A percentile compares a stretch with the other conserved stretches of the same genome.
Evolutionary conservation across 1,140 invertebrate species (phyloP).

Genomic region (Streblospio benedicti): DNA sequence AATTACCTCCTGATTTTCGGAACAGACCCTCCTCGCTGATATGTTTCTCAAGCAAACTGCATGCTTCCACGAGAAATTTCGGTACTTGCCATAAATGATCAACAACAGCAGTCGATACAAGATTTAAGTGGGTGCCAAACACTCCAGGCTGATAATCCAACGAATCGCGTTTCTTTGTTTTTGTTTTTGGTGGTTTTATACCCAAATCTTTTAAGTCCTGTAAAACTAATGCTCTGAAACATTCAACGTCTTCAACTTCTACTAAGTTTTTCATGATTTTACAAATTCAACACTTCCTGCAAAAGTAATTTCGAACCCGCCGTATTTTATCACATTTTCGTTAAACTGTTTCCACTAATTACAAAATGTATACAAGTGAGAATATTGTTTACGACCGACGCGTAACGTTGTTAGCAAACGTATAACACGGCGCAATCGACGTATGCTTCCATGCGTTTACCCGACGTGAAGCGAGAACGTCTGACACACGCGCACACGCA

Average conservation of each 20-base stretch:
- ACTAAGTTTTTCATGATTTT: slow-evolving; percentile 27
- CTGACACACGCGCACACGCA: too few species aligned
- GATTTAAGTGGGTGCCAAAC: slow-evolving; percentile 1
- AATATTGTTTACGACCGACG: too few species aligned
- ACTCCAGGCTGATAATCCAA: too few species aligned
- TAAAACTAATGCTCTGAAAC: slow-evolving; percentile 28
- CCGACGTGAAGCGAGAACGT: too few species aligned
- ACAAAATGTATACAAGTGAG: too few species aligned
- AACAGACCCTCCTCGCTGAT: slow-evolving; percentile 70
- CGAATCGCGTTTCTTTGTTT: slow-evolving; percentile 34
- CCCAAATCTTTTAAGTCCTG: slow-evolving; percentile 36
- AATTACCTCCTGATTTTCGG: slow-evolving; percentile 74
- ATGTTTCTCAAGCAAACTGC: slow-evolving; percentile 58
- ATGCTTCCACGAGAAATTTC: slow-evolving; percentile 61
- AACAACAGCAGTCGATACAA: neutral
- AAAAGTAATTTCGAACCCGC: too few species aligned
- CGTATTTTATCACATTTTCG: too few species aligned
- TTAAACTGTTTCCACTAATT: too few species aligned
- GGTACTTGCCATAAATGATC: slow-evolving; percentile 3
- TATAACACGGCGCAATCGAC: too few species aligned
- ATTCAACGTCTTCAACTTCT: slow-evolving; percentile 28
- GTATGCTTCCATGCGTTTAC: too few species aligned
- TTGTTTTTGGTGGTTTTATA: slow-evolving; percentile 38
- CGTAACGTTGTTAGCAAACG: too few species aligned
- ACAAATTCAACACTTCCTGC: too few species aligned